phyloP scores from a whole-genome alignment of 1,140 invertebrate species.

The Pseudachorutes palmiensis region DNA sequence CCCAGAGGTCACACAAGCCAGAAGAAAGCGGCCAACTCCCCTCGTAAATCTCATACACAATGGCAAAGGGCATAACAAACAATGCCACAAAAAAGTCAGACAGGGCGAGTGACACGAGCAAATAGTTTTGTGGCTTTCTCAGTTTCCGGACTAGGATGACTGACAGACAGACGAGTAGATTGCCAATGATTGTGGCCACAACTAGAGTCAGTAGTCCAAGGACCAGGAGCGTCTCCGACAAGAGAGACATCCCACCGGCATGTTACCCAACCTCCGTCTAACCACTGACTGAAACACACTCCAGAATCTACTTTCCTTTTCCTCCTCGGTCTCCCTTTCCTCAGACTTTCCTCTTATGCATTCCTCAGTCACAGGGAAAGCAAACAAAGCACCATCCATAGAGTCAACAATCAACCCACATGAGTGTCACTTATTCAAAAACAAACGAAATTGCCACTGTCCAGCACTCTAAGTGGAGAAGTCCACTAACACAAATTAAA shows the following conservation, averaged over 20 bases:
- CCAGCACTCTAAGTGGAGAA: too few species aligned
- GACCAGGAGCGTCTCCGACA: constrained; percentile 43
- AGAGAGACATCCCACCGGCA: constrained; percentile 14
- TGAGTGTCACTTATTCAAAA: too few species aligned
- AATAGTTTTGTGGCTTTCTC: constrained; percentile 55
- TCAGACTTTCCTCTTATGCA: too few species aligned
- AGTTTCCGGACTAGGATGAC: constrained; percentile 79
- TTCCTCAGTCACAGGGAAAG: too few species aligned
- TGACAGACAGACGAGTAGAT: constrained; percentile 74
- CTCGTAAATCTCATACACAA: constrained; percentile 29
- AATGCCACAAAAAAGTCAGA: constrained; percentile 64
- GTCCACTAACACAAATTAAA: too few species aligned
- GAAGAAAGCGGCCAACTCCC: constrained; percentile 23
- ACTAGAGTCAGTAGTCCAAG: constrained; percentile 65
- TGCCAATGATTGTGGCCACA: constrained; percentile 73
- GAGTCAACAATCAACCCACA: too few species aligned
- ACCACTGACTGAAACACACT: neutral
- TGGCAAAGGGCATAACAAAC: constrained; percentile 59
- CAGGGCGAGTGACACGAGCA: constrained; percentile 82
- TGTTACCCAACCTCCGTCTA: constrained; percentile 8
- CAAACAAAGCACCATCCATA: too few species aligned
- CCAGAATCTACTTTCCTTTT: neutral
- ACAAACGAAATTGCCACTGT: too few species aligned
- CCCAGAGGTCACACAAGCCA: constrained; percentile 33
- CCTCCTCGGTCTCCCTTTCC: too few species aligned